These are phyloP conservation scores for Limnephilus marmoratus DNA, from an alignment of 2,888 invertebrate genomes.

Conservation along the genomic window DNA sequence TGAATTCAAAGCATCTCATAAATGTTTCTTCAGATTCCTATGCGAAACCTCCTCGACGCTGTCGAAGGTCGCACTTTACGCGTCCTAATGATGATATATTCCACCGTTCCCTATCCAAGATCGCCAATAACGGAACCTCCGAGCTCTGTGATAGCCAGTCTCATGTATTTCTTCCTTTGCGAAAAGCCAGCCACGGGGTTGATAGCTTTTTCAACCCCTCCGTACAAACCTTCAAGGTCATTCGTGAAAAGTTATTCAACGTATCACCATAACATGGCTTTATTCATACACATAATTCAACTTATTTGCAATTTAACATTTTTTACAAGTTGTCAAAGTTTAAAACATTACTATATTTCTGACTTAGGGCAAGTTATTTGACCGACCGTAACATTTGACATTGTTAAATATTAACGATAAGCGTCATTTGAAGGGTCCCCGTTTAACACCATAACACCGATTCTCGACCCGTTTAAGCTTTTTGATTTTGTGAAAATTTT, in stretches of 20 bases:
- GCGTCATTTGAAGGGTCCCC: no score
- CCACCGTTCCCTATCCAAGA: slow-evolving; percentile 12
- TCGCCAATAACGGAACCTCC: slow-evolving; percentile 13
- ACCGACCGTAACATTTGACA: no score
- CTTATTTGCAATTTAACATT: neutral
- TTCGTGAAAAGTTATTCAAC: neutral
- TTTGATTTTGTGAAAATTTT: no score
- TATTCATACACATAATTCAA: neutral
- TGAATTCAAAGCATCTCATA: neutral
- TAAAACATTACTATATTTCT: no score
- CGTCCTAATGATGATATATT: slow-evolving; percentile 5
- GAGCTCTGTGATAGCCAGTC: neutral
- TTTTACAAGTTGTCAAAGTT: neutral
- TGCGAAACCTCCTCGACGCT: neutral
- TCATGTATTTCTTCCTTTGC: neutral
- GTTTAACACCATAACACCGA: no score
- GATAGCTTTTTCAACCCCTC: slow-evolving; percentile 8
- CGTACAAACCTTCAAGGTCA: neutral
- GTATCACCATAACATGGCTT: neutral
- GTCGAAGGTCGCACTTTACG: neutral
- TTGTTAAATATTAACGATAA: no score
- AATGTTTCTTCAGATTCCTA: neutral
- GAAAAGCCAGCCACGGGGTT: neutral
- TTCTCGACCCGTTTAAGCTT: no score
- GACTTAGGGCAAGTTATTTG: no score